Evolutionary conservation across 2,113 vertebrate species (phyloP).

Genomic region (Nothoprocta perdicaria): DNA sequence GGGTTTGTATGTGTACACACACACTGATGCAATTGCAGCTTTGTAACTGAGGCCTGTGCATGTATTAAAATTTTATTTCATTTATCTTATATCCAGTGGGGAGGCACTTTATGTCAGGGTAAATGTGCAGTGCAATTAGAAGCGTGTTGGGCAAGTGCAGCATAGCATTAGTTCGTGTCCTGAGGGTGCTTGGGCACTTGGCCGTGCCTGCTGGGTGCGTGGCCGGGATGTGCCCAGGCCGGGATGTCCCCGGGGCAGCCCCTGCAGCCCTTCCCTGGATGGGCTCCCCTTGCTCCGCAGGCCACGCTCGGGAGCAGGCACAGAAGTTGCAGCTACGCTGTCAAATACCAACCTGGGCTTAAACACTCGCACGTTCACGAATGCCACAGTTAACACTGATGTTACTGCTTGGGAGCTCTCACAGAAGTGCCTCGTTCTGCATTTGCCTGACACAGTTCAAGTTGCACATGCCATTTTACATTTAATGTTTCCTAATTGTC

Average conservation of each 20-base stretch:
- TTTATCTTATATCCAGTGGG: background rate
- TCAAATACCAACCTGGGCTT: background rate
- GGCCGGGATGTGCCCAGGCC: no score
- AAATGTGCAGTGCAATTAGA: background rate
- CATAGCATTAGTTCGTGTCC: background rate
- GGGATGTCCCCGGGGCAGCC: background rate
- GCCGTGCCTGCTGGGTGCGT: background rate
- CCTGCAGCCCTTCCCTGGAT: background rate
- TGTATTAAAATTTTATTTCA: background rate
- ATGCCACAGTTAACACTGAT: background rate
- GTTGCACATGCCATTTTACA: background rate
- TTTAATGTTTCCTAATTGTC: slow-evolving; percentile 22
- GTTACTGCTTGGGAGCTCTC: background rate
- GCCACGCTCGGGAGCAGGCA: background rate
- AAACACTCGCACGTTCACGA: background rate
- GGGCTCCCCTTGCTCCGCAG: rapidly evolving
- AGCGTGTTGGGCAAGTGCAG: background rate
- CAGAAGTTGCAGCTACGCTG: background rate
- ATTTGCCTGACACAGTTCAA: background rate
- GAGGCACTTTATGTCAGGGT: background rate
- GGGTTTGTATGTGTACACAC: background rate
- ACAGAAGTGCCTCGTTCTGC: background rate
- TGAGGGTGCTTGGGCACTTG: background rate
- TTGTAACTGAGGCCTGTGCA: background rate
- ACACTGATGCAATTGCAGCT: background rate